Conservation (phyloP, 2,888 invertebrate genomes). For the Lottia scabra region DNA sequence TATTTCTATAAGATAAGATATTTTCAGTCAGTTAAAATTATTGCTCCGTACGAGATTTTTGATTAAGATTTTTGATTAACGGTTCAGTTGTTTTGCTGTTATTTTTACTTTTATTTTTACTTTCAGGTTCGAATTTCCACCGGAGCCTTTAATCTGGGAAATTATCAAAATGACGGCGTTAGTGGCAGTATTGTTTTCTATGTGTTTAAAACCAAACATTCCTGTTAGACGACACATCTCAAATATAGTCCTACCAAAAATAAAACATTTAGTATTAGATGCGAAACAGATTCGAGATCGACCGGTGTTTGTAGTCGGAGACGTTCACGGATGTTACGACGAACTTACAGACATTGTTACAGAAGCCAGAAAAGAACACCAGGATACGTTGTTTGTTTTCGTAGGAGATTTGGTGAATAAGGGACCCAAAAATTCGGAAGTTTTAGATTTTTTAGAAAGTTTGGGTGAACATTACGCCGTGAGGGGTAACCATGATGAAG, state of each 20-base stretch:
- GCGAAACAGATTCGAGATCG: slow-evolving; percentile 43
- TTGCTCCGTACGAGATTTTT: too few relatives aligned
- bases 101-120: too few relatives aligned
- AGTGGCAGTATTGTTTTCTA: slow-evolving; percentile 6
- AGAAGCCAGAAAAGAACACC: slow-evolving; percentile 31
- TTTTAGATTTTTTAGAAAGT: slow-evolving; percentile 46
- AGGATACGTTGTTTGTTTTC: slow-evolving; percentile 51
- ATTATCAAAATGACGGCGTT: slow-evolving; percentile 6
- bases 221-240: slow-evolving; percentile 27
- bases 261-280: slow-evolving; percentile 33
- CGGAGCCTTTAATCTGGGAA: not conserved
- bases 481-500: slow-evolving; percentile 67
- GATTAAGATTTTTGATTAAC: too few relatives aligned
- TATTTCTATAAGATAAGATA: too few relatives aligned
- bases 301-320: slow-evolving; percentile 65
- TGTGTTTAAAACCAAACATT: not conserved
- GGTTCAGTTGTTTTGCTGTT: too few relatives aligned
- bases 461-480: slow-evolving; percentile 45
- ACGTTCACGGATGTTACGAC: slow-evolving; percentile 68
- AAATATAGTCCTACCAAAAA: slow-evolving; percentile 31
- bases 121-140: too few relatives aligned
- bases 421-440: slow-evolving; percentile 63
- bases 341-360: slow-evolving; percentile 60
- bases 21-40: too few relatives aligned
- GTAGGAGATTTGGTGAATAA: slow-evolving; percentile 68